Conservation (phyloP, 2,113 vertebrate species). For the Eptesicus fuscus region DNA sequence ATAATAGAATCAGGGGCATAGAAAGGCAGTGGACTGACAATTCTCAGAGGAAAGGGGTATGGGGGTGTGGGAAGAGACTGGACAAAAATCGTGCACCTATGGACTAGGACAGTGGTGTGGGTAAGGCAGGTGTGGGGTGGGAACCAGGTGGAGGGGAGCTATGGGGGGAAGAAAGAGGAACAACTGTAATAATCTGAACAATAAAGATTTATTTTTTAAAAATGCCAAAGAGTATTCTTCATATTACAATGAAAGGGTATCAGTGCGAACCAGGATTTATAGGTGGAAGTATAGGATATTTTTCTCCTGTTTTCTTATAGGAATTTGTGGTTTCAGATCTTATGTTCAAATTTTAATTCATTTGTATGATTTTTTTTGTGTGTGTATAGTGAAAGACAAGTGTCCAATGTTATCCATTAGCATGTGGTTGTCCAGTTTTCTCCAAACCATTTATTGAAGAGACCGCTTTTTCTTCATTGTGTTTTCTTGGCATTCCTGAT, state of each 20-base stretch:
- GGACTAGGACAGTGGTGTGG: too few relatives aligned
- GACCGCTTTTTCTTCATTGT: background rate
- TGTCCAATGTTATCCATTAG: background rate
- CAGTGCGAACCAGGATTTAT: background rate
- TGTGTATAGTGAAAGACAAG: background rate
- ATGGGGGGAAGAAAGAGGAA: too few relatives aligned
- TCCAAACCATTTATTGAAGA: background rate
- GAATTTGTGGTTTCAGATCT: background rate
- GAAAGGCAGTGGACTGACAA: too few relatives aligned
- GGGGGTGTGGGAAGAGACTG: too few relatives aligned
- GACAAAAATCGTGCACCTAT: too few relatives aligned
- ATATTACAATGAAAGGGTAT: background rate
- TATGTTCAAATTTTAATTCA: background rate
- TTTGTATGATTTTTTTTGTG: background rate
- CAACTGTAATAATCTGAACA: too few relatives aligned
- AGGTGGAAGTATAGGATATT: background rate
- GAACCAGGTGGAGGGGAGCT: too few relatives aligned
- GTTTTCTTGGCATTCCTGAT: background rate
- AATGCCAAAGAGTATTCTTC: background rate
- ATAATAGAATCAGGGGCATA: too few relatives aligned
- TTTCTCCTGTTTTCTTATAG: background rate
- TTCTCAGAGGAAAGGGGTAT: too few relatives aligned
- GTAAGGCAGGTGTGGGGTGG: too few relatives aligned
- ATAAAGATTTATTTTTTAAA: background rate
- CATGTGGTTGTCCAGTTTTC: background rate